These are phyloP conservation scores for Drosophila trapezifrons DNA, from an alignment of 1,140 invertebrate species.

Conservation along the genomic window DNA sequence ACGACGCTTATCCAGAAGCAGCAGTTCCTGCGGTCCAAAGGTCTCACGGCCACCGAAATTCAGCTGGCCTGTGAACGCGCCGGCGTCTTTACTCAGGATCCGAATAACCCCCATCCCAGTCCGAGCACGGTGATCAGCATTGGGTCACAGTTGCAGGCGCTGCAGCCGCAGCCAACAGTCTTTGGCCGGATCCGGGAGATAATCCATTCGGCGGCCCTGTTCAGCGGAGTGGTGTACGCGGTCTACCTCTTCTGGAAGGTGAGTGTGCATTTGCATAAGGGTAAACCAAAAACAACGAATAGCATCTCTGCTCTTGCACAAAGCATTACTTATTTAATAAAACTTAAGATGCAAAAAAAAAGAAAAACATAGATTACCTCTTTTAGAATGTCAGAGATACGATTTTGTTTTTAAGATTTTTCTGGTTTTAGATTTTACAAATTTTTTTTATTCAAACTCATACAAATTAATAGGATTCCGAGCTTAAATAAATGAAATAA, in stretches of 20 bases:
- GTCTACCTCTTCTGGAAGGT: constrained; percentile 91
- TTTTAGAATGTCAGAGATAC: no score
- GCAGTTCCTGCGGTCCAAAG: constrained; percentile 92
- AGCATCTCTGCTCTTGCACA: no score
- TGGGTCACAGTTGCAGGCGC: constrained; percentile 66
- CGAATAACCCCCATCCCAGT: constrained; percentile 70
- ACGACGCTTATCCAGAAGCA: constrained; percentile 91
- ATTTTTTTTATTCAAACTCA: no score
- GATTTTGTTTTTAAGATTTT: no score
- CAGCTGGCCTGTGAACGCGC: constrained; percentile 88
- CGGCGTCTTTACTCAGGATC: constrained; percentile 83
- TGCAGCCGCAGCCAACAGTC: constrained; percentile 82
- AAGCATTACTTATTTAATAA: neutral
- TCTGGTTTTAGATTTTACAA: no score
- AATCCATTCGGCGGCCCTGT: constrained; percentile 88
- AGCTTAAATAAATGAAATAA: no score
- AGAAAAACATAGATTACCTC: no score
- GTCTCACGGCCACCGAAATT: constrained; percentile 92
- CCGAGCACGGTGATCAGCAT: constrained; percentile 80
- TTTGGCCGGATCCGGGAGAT: constrained; percentile 87
- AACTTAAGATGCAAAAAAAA: neutral
- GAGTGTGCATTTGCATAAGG: neutral
- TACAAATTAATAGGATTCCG: no score
- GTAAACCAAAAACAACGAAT: no score
- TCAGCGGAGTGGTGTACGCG: constrained; percentile 89